Evolutionary conservation across 2,113 vertebrate species (phyloP).

Genomic region (Apistogramma diplotaenia): DNA sequence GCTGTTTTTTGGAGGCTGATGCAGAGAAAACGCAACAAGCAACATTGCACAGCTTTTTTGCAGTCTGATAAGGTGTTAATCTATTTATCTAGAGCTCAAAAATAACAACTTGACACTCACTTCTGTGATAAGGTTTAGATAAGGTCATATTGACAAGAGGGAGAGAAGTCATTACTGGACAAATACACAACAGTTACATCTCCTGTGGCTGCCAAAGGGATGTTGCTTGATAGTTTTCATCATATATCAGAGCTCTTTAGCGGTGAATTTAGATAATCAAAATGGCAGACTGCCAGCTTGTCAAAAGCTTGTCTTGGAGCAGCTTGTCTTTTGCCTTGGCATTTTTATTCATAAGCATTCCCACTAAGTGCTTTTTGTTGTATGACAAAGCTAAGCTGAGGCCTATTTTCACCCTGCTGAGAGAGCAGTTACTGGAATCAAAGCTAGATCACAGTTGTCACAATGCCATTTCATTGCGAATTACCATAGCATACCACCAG

Average conservation of each 20-base stretch:
- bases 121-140: conserved; percentile 28
- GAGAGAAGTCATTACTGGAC: conserved; percentile 55
- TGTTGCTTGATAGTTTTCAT: conserved; percentile 49
- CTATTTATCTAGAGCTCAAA: conserved; percentile 3
- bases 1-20: background rate
- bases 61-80: background rate
- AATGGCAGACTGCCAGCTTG: conserved; percentile 66
- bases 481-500: conserved; percentile 11
- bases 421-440: conserved; percentile 69
- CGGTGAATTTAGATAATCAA: conserved; percentile 68
- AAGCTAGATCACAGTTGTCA: conserved; percentile 70
- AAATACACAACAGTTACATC: conserved; percentile 62
- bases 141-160: conserved; percentile 52
- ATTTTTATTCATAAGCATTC: conserved; percentile 66
- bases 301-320: conserved; percentile 55
- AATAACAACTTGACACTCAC: conserved; percentile 35
- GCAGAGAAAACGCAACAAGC: background rate
- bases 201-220: conserved; percentile 42
- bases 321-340: conserved; percentile 33
- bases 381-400: conserved; percentile 58
- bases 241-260: conserved; percentile 67
- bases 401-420: conserved; percentile 61
- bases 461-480: conserved; percentile 61
- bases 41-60: background rate
- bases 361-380: conserved; percentile 74